A percentile compares a stretch with the other conserved stretches of the same genome.
phyloP scores from a whole-genome alignment of 1,140 invertebrate species.

The Musca vetustissima region DNA sequence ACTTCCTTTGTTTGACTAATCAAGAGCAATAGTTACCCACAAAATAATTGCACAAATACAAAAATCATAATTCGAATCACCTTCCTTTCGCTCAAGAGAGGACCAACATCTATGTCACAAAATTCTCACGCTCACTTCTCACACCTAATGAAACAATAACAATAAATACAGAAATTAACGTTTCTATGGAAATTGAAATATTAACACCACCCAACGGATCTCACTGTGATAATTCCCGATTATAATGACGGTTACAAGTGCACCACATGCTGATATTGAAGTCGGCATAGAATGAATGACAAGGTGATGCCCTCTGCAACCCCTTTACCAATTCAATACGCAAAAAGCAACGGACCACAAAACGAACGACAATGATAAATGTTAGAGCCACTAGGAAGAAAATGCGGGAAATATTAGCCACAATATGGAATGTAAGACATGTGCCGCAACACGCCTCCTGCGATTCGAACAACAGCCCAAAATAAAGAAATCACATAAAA shows the following conservation, averaged over 20 bases:
- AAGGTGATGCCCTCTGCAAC: not conserved
- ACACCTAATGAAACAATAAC: no score
- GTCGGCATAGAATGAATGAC: not conserved
- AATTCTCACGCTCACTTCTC: no score
- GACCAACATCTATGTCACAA: no score
- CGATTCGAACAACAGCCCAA: not conserved
- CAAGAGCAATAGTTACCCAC: no score
- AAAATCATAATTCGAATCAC: no score
- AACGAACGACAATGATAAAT: constrained; percentile 4
- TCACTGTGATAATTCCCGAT: constrained; percentile 4
- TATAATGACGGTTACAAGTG: constrained; percentile 10
- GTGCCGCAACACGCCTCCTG: constrained; percentile 13
- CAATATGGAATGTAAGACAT: constrained; percentile 24
- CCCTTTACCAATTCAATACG: not conserved
- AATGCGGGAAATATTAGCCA: constrained; percentile 28
- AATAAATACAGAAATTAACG: not conserved
- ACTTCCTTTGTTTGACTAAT: no score
- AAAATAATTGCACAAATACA: no score
- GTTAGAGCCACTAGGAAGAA: not conserved
- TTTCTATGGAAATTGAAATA: constrained; percentile 5
- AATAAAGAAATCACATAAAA: constrained; percentile 12
- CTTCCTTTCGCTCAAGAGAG: no score
- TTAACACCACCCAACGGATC: constrained; percentile 9
- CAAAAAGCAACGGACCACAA: no score
- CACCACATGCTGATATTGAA: constrained; percentile 6